Conservation (phyloP, 1,140 invertebrate genomes). For the Drosophila pandora region DNA sequence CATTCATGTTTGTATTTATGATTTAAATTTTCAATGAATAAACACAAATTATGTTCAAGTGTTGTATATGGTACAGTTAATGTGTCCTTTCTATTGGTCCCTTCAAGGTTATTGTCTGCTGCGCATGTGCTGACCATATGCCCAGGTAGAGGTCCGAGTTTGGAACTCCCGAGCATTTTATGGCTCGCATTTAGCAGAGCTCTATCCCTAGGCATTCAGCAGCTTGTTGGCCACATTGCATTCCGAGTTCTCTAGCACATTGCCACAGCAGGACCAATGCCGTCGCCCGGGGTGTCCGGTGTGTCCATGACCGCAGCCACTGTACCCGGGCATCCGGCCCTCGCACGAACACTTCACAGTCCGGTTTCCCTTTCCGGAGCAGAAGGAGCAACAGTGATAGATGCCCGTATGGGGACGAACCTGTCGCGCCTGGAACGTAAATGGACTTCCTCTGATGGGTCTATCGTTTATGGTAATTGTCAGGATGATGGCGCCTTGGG, state of each 20-base stretch:
- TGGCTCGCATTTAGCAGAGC: background rate
- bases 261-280: constrained; percentile 93
- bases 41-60: constrained; percentile 10
- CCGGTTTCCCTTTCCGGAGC: constrained; percentile 90
- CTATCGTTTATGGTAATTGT: constrained; percentile 87
- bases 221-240: constrained; percentile 83
- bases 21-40: constrained; percentile 18
- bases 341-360: constrained; percentile 88
- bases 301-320: constrained; percentile 92
- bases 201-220: constrained; percentile 47
- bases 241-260: constrained; percentile 86
- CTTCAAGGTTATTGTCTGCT: background rate
- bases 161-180: background rate
- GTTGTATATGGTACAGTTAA: background rate
- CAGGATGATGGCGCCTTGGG: constrained; percentile 86
- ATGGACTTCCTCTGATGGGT: constrained; percentile 87
- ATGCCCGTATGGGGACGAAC: constrained; percentile 87
- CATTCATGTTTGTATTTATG: constrained; percentile 8
- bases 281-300: constrained; percentile 89
- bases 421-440: constrained; percentile 85
- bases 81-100: background rate
- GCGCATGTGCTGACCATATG: constrained; percentile 19
- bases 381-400: constrained; percentile 92
- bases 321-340: constrained; percentile 89
- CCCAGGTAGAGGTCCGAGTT: background rate